Evolutionary conservation across 2,888 invertebrate genomes (phyloP), one percentile per base, ranked within the genome.

Genomic region (Pharmacophagus antenor): DNA sequence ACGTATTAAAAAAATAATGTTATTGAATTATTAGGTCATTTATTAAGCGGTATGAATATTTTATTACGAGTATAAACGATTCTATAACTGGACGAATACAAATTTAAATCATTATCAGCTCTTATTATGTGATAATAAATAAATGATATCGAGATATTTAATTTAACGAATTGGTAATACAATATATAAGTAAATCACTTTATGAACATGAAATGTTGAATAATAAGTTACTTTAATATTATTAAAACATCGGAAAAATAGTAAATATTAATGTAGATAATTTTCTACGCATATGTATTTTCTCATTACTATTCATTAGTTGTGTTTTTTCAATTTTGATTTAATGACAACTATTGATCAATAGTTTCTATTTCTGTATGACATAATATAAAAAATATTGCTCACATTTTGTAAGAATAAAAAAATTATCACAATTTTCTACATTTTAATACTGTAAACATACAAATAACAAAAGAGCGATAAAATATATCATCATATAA

Each of bases 61-160:
- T n/a, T n/a, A n/a, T n/a, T n/a, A n/a, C n/a, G n/a, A n/a, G n/a
- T n/a, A n/a, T n/a, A n/a, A n/a, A n/a, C n/a, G n/a, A n/a, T n/a
- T n/a, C n/a, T n/a, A n/a, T n/a, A 1, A 3, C 15, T 10, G 27
- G 46, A 21, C 15, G 22, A 17, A 21, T 15, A 41, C 21, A 31
- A 27, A 22, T 21, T 48, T 22, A 46, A 52, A 5, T 54, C 48
- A 58, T 54, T 58, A 58, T 58, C 58, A 54, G 48, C 53, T 58
- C n/a, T 47, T 25, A 18, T 20, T n/a, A 23, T 21, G 6, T 27
- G 47, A 58, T 58, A 54, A 56, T 54, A 25, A 10, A 1, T 41
- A 37, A 25, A 10, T 46, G 48, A 48, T 53, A 58, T 41, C 20
- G 8, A 17, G 21, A 41, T 49, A 20, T 42, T 53, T 49, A 42